Percentiles rank a stretch among this genome's conserved stretches.
These are phyloP conservation scores for cattle (Bos taurus) DNA, from an alignment of 2,113 vertebrate genomes.

Conservation along the genomic window DNA sequence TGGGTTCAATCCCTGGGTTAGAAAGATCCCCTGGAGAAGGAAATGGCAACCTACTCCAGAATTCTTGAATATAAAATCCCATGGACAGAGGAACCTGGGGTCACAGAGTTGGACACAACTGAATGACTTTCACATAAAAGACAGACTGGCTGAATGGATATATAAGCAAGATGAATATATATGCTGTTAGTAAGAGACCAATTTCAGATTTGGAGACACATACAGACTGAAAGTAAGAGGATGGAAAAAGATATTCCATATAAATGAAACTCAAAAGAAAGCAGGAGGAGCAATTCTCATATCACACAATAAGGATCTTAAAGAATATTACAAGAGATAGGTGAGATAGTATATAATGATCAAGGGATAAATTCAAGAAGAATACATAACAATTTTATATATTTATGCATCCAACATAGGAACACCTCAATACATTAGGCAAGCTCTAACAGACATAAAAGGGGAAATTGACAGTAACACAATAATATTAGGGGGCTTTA, in stretches of 20 bases:
- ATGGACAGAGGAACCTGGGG: background rate
- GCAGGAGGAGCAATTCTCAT: background rate
- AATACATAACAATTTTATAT: background rate
- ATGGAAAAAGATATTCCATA: background rate
- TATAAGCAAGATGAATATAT: background rate
- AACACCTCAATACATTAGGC: background rate
- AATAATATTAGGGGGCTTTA: background rate
- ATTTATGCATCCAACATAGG: background rate
- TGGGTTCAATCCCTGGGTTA: background rate
- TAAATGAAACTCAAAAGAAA: background rate
- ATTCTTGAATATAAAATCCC: background rate
- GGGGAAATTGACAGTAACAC: background rate
- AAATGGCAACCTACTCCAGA: background rate
- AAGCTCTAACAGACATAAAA: background rate
- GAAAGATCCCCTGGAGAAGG: background rate
- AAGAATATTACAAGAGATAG: background rate
- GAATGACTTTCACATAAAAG: background rate
- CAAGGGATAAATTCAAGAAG: background rate
- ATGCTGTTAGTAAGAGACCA: background rate
- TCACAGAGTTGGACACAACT: background rate
- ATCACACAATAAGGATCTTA: background rate
- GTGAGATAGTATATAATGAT: background rate
- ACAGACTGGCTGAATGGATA: background rate
- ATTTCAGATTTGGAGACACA: background rate
- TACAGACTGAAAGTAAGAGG: background rate